Base-by-base conservation (phyloP, 1,140 invertebrate species). In the Nautilus pompilius region DNA sequence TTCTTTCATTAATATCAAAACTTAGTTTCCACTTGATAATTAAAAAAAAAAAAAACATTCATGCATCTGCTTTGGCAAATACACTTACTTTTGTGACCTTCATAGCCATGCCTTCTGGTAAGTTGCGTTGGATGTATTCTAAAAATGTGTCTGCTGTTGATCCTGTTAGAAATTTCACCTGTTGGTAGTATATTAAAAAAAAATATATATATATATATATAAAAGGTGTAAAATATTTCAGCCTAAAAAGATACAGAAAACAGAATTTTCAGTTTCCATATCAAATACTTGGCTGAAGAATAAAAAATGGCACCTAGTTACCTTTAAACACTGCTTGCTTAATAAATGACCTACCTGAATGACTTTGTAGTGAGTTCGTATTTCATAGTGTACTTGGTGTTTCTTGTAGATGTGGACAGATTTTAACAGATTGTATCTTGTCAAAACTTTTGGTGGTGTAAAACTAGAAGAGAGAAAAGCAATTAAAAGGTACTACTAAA, bases 101-200 rank as follows among this genome's bases (percentile, higher is more conserved):
- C 84, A 99, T 88, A 22, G 92, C 91, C 54, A 98, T 91, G 60
- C 96, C 96, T 87, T 99, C 97, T 0, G 97, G 97, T 65, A 99
- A 85, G 87, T 99, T 99, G 69, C 96, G 86, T 80, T 99, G 88
- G 60, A 98, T 90, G 81, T 99, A 99, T 83, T 99, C 97, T 30
- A 99, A 83, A 81, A 93, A 94, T 24, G 96, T 98, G 68, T 95
- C 93, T 53, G 94, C 90, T 24, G 96, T 99, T 8, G 95, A 97
- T 22, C 93, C 94, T 2, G 97, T 99, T 3, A 99, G 33, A 36
- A 71, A 30, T 36, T 71, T 63, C 22, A 72, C 33, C 74, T 75
- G 67, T n/a, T n/a, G n/a, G n/a, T n/a, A n/a, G n/a, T n/a, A n/a
- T n/a, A n/a, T n/a, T n/a, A n/a, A n/a, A n/a, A 56, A 73, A 70